Base-by-base conservation (phyloP, 2,113 vertebrate species). In the Platichthys flesus region DNA sequence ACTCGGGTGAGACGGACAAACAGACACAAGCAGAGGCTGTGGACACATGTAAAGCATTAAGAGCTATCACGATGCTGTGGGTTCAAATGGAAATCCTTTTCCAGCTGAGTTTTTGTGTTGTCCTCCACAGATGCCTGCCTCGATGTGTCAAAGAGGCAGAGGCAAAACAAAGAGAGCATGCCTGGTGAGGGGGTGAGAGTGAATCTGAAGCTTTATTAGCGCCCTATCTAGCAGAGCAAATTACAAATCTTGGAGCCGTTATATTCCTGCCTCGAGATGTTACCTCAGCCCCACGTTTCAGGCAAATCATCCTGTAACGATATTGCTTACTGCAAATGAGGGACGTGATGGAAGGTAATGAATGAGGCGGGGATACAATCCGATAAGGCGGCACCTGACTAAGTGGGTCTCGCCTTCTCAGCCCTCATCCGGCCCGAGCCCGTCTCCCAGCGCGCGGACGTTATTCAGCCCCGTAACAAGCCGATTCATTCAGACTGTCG, bases 381-480 rank as follows among this genome's bases (percentile, higher is more conserved):
- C 74, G 86, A 91, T 92, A 88, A 88, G 87, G 83, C 77, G 24
- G 65, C 81, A 73, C 79, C 88, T 88, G 84, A 89, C 82, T 84
- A 89, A 92, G 83, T 87, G 88, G 85, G 88, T 86, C 85, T 92
- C 89, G 88, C 85, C 83, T 88, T 84, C 84, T 85, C 88, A 93
- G 88, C 90, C 90, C 90, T 90, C 87, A 87, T 82, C 84, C 64
- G 35, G 57, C 74, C 79, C 79, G 79, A 89, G 85, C 87, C 73
- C 52, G 35, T 71, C 83, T 85, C 78, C 75, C 35, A 37, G 80
- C 56, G 75, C 87, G 55, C 56, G 65, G 62, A 82, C 85, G 80
- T 92, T 90, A 92, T 88, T 93, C 87, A 89, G 71, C 76, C 85
- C 62, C 62, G 47, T 93, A 94, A 94, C 90, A 89, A 91, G 91